Evolutionary conservation across 2,797 vertebrate species (phyloP), one percentile per base, ranked within the genome.

Genomic region (Eulemur coronatus): DNA sequence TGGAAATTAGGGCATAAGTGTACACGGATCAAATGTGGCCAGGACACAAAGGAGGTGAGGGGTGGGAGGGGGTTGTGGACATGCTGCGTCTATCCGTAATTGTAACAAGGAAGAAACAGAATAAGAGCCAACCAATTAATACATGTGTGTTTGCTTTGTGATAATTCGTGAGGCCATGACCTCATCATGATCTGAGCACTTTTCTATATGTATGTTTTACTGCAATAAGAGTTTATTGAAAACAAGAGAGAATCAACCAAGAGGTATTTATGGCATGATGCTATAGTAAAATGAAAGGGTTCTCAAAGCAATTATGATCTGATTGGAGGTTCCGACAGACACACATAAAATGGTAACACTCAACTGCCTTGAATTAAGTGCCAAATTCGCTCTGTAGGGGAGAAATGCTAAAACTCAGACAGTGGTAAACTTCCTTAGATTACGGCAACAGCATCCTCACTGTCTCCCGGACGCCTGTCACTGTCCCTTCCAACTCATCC

Each of bases 391-490:
- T n/a, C 10, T n/a, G 70, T 24, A 52, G 55, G 15, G 0, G 30
- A 55, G 30, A 52, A 33, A 22, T 1, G 61, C 52, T 20, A 30
- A 80, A 30, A 41, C 4, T 2, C 38, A 41, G 7, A 73, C 26
- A 1, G 28, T 15, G 50, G 18, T 24, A n/a, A 18, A 0, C 70
- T 78, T 22, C 61, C 8, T 61, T 0, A 38, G 38, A n/a, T 9
- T 2, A 7, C 22, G 3, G 1, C 33, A 8, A 41, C 2, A 0
- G 80, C 86, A 20, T 48, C 35, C 59, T 61, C 48, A 0, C 41
- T 17, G 24, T 46, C 33, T 70, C 55, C 41, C 1, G 1, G 18
- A 30, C 76, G 4, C 10, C 30, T 4, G 2, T 38, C 78, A 50
- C 26, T 10, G 26, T 41, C 46, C 70, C 41, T 67, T 78, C 61